Base-by-base conservation (phyloP, 2,113 vertebrate species). In the Strix aluco region DNA sequence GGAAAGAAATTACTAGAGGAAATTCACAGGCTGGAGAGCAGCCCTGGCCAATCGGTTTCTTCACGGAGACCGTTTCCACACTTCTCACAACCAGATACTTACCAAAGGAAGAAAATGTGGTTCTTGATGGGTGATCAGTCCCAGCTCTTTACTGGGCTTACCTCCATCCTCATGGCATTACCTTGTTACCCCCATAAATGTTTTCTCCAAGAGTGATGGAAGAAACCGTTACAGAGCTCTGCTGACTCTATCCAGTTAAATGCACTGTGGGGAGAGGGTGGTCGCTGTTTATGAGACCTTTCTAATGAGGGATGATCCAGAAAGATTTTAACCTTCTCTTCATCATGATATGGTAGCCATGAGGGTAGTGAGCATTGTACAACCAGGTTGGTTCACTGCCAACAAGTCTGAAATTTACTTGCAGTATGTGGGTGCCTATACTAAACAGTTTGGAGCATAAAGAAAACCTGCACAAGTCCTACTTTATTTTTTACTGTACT, bases 401-500 rank as follows among this genome's bases (percentile, higher is more conserved):
- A 86, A 22, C 0, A 0, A 70, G 57, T n/a, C 47, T 92, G 69
- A 90, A 67, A 58, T 52, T 62, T 66, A 66, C 54, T 62, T 78
- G 55, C 10, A 54, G 25, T 36, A 27, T 23, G 8, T 13, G 36
- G 19, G 17, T 80, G 44, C 57, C 59, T 49, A 14, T 12, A 59
- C 32, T 74, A 80, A 89, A 63, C 22, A 44, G 55, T 83, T 77
- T 67, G 66, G 85, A 95, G n/a, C 11, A 34, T 32, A 89, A 95
- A 94, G 92, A 88, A 96, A 95, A 96, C 87, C 93, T 70, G 22
- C 70, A 81, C 23, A 75, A 86, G 71, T 94, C 65, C 91, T 94
- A 75, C 77, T 96, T 62, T 96, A 90, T 73, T 94, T 96, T 92
- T 94, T 90, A 90, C 96, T 91, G 74, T 86, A 88, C 73, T 12